phyloP scores from a whole-genome alignment of 2,888 invertebrate species.

The Troglohyphantes excavatus region DNA sequence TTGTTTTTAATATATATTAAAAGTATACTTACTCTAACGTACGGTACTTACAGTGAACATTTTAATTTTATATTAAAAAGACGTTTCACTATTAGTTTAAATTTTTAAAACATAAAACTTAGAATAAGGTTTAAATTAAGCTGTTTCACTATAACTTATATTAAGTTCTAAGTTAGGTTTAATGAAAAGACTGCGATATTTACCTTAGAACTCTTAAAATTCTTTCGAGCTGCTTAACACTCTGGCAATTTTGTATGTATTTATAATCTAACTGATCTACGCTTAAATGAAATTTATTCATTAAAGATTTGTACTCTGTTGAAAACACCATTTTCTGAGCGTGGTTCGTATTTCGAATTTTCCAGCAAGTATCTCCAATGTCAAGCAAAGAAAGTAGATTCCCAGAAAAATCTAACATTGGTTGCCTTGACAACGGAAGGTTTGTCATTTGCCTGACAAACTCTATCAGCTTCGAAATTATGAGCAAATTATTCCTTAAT shows the following conservation, averaged over 20 bases:
- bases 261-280: slow-evolving; percentile 60
- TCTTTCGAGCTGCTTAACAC: slow-evolving; percentile 52
- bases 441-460: too few species aligned
- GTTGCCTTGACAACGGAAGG: slow-evolving; percentile 29
- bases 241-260: slow-evolving; percentile 57
- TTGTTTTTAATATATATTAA: too few species aligned
- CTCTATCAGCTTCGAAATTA: too few species aligned
- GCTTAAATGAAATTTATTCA: slow-evolving; percentile 51
- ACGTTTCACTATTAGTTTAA: too few species aligned
- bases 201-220: slow-evolving; percentile 66
- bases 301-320: neutral
- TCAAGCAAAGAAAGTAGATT: neutral
- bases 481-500: too few species aligned
- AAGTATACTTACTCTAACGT: too few species aligned
- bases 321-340: slow-evolving; percentile 47
- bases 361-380: neutral
- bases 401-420: neutral
- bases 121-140: too few species aligned
- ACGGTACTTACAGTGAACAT: too few species aligned
- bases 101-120: too few species aligned
- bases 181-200: neutral
- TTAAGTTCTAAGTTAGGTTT: neutral
- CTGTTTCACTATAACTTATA: too few species aligned
- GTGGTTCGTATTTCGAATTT: neutral
- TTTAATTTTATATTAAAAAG: too few species aligned